These are phyloP conservation scores for Cebus imitator DNA, from an alignment of 2,113 vertebrate species.

Conservation along the genomic window DNA sequence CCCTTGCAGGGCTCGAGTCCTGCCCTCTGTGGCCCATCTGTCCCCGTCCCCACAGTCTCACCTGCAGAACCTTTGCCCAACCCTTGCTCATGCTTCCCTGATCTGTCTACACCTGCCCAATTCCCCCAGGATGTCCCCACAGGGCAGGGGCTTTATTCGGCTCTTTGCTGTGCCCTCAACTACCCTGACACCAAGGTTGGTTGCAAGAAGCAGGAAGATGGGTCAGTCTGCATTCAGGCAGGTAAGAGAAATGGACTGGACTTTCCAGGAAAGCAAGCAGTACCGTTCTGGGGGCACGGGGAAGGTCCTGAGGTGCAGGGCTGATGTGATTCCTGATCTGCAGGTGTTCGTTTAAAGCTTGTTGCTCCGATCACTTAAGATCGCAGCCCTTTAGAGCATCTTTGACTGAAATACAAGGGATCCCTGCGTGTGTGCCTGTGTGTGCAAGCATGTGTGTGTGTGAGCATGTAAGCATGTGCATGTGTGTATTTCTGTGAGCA, in stretches of 20 bases:
- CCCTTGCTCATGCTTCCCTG: neutral
- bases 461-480: too few relatives aligned
- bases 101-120: neutral
- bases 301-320: neutral
- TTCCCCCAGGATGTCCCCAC: neutral
- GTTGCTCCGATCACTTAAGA: neutral
- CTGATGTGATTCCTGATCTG: neutral
- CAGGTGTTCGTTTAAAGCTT: neutral
- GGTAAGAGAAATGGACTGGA: neutral
- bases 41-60: too few relatives aligned
- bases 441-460: neutral
- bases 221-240: too few relatives aligned
- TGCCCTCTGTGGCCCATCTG: rapidly evolving
- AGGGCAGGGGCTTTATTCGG: too few relatives aligned
- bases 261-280: neutral
- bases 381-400: neutral
- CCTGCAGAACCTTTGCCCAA: neutral
- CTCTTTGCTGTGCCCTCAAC: too few relatives aligned
- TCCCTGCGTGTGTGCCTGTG: neutral
- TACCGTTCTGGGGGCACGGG: neutral
- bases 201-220: too few relatives aligned
- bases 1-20: neutral
- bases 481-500: neutral
- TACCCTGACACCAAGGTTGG: neutral
- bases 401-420: neutral